Conservation (phyloP, 2,888 invertebrate genomes). For the Eugnorisma glareosa region DNA sequence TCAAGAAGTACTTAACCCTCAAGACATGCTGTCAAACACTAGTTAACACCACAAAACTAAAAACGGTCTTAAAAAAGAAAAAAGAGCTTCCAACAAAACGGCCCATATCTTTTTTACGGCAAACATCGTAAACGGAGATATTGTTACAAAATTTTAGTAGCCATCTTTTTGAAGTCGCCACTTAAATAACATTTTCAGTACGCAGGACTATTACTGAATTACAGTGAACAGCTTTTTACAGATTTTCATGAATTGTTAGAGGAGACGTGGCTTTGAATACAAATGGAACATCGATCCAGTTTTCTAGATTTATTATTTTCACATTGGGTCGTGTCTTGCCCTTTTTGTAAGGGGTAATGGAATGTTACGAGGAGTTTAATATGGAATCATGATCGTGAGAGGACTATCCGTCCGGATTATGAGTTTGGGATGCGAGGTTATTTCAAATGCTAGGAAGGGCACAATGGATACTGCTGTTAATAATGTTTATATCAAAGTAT, state of each 20-base stretch:
- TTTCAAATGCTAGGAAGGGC: background rate
- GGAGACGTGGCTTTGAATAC: conserved; percentile 61
- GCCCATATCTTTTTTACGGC: conserved; percentile 40
- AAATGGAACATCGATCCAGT: conserved; percentile 46
- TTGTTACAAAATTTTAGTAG: conserved; percentile 44
- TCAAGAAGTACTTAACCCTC: background rate
- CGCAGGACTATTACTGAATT: conserved; percentile 53
- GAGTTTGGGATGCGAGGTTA: conserved; percentile 13
- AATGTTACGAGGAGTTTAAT: conserved; percentile 35
- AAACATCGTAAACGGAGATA: conserved; percentile 36
- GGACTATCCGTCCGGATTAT: background rate
- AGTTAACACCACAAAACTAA: background rate
- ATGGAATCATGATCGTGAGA: conserved; percentile 9
- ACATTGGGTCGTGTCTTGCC: conserved; percentile 22
- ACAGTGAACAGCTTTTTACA: conserved; percentile 58
- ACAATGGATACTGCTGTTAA: too few species aligned
- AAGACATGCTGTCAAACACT: conserved; percentile 1
- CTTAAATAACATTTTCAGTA: conserved; percentile 45
- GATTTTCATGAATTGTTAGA: conserved; percentile 61
- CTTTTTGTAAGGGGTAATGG: conserved; percentile 47
- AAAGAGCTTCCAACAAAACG: conserved; percentile 16
- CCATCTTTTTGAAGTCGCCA: conserved; percentile 44
- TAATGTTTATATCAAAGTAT: too few species aligned
- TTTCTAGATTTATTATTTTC: conserved; percentile 44
- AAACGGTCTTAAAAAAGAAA: background rate